Evolutionary conservation across 2,888 invertebrate genomes (phyloP).

Genomic region (Crepidodera aurea): DNA sequence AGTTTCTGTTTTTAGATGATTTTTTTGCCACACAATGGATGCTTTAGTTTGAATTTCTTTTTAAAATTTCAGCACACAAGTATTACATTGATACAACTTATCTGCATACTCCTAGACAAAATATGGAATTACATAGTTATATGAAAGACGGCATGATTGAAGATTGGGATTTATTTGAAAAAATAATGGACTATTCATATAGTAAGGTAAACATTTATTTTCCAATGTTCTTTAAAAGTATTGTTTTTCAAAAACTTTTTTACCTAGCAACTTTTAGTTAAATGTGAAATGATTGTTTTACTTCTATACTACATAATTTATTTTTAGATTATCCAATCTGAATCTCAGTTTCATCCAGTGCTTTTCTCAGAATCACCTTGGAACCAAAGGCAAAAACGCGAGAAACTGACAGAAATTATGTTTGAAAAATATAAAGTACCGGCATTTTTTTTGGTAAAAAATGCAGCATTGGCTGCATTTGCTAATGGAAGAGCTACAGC

Average conservation of each 20-base stretch:
- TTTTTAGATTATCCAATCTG: slow-evolving; percentile 84
- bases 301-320: not conserved
- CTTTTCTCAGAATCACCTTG: slow-evolving; percentile 98
- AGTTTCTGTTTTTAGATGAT: slow-evolving; percentile 19
- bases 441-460: slow-evolving; percentile 97
- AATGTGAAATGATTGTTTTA: too few species aligned
- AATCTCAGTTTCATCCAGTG: slow-evolving; percentile 94
- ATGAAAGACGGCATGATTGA: slow-evolving; percentile 99
- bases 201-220: slow-evolving; percentile 72
- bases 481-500: slow-evolving; percentile 92
- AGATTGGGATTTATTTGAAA: slow-evolving; percentile 99
- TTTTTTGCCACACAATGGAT: too few species aligned
- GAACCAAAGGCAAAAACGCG: slow-evolving; percentile 91
- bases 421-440: slow-evolving; percentile 99
- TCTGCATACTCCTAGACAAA: slow-evolving; percentile 87
- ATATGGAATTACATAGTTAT: slow-evolving; percentile 89
- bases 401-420: slow-evolving; percentile 94
- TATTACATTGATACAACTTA: slow-evolving; percentile 94
- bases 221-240: too few species aligned
- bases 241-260: too few species aligned
- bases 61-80: slow-evolving; percentile 62
- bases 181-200: slow-evolving; percentile 94
- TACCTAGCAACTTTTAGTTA: too few species aligned
- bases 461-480: slow-evolving; percentile 96
- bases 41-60: slow-evolving; percentile 4